A percentile compares a stretch with the other conserved stretches of the same genome.
Conservation (phyloP, 2,797 vertebrate genomes). For the Poecilia gillii region DNA sequence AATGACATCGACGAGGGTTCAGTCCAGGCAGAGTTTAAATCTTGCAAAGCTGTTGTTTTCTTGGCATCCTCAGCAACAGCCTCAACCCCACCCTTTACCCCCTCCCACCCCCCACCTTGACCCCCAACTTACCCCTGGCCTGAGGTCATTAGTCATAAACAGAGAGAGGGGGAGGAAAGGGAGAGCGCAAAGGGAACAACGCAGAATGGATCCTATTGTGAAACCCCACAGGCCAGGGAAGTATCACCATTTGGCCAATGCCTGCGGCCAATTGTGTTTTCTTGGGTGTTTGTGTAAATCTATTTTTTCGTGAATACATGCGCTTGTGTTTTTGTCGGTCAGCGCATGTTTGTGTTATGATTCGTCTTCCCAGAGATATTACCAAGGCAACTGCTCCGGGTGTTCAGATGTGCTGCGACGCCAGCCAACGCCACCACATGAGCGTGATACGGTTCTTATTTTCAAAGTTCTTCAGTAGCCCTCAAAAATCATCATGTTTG, state of each 20-base stretch:
- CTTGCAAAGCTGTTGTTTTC: conserved; percentile 47
- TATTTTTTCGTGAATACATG: conserved; percentile 29
- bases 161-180: conserved; percentile 21
- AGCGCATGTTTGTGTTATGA: conserved; percentile 38
- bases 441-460: conserved; percentile 42
- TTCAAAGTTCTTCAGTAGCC: conserved; percentile 36
- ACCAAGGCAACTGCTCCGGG: conserved; percentile 65
- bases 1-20: conserved; percentile 8
- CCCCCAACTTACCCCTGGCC: conserved; percentile 64
- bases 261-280: conserved; percentile 57
- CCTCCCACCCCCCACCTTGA: conserved; percentile 31
- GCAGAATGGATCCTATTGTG: conserved; percentile 77
- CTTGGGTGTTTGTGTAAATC: conserved; percentile 32
- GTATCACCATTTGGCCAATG: conserved; percentile 59
- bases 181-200: conserved; percentile 41
- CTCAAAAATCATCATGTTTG: conserved; percentile 23
- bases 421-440: conserved; percentile 51
- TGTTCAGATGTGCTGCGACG: conserved; percentile 41
- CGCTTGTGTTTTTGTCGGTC: conserved; percentile 23
- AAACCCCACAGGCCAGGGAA: conserved; percentile 55
- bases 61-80: conserved; percentile 42
- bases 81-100: neutral
- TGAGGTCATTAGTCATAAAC: conserved; percentile 68
- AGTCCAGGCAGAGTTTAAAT: conserved; percentile 13
- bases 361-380: conserved; percentile 36